phyloP scores from a whole-genome alignment of 1,140 invertebrate genomes.

The Cyrtorhinus lividipennis region DNA sequence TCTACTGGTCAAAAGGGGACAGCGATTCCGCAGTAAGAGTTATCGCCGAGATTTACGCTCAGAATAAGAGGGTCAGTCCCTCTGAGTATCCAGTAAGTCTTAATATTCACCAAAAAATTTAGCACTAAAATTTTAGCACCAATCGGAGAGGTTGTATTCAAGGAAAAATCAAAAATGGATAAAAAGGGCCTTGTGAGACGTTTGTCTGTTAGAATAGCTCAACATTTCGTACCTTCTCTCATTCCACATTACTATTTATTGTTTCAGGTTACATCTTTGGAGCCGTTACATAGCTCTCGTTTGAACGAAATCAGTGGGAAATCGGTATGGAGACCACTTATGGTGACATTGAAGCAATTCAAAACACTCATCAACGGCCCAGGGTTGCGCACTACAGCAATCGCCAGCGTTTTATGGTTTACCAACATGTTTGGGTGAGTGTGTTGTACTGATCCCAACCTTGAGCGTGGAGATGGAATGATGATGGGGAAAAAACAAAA shows the following conservation, averaged over 20 bases:
- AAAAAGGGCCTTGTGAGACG: no score
- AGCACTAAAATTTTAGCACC: no score
- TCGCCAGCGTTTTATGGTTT: constrained; percentile 43
- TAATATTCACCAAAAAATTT: constrained; percentile 17
- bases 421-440: constrained; percentile 52
- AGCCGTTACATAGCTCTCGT: neutral
- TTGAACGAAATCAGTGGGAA: neutral
- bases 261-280: constrained; percentile 18
- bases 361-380: constrained; percentile 36
- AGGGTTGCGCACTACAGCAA: constrained; percentile 36
- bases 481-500: no score
- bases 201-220: no score
- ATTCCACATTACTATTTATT: no score
- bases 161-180: no score
- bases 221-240: no score
- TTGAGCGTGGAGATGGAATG: no score
- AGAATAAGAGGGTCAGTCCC: constrained; percentile 39
- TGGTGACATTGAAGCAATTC: constrained; percentile 32
- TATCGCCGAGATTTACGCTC: constrained; percentile 40
- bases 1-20: constrained; percentile 45
- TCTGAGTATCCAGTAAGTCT: constrained; percentile 35
- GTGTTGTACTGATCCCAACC: no score
- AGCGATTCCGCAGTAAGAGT: constrained; percentile 41
- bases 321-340: constrained; percentile 26
- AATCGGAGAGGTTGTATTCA: no score